Base-by-base conservation (phyloP, 2,888 invertebrate species). In the Harpalus rubripes region DNA sequence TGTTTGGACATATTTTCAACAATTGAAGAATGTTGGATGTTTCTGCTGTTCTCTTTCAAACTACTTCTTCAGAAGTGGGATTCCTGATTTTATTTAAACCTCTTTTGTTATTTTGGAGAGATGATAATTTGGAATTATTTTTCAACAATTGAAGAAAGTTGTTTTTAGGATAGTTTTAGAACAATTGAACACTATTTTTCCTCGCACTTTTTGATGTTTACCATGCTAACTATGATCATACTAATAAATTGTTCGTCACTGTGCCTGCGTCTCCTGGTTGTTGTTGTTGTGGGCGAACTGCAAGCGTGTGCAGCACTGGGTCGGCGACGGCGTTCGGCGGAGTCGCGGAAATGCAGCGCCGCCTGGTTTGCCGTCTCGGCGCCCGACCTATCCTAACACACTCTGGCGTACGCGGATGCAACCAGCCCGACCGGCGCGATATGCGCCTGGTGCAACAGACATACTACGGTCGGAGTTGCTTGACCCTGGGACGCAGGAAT, bases 381-480 rank as follows among this genome's bases (percentile, higher is more conserved):
- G 90, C 91, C 83, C 91, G 91, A 91, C 91, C 91, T 91, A 91
- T 89, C 91, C 89, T 91, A 91, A 91, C 91, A 90, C 90, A 88
- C 89, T 90, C 90, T 90, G 90, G 87, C 89, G 91, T 91, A 90
- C 89, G 90, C 88, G 87, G 87, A 88, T 90, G 90, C 90, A 90
- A 88, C 89, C 85, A 80, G 59, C 61, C 72, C 41, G 41, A 59
- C 74, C 32, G 68, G 44, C 76, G 76, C 52, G 58, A 18, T 41
- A 12, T 59, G 78, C 80, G 63, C 63, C 52, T 39, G 65, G 83
- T 78, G 84, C 84, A 83, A 79, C 83, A 74, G 78, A n/a, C 26
- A 78, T 44, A 84, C 44, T 78, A 39, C 52, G 58, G 39, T 84
- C 84, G 63, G 6, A 56, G 22, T 7, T 32, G 32, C 84, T 84